Evolutionary conservation across 2,888 invertebrate species (phyloP).

Genomic region (Drosophila meridionalis): DNA sequence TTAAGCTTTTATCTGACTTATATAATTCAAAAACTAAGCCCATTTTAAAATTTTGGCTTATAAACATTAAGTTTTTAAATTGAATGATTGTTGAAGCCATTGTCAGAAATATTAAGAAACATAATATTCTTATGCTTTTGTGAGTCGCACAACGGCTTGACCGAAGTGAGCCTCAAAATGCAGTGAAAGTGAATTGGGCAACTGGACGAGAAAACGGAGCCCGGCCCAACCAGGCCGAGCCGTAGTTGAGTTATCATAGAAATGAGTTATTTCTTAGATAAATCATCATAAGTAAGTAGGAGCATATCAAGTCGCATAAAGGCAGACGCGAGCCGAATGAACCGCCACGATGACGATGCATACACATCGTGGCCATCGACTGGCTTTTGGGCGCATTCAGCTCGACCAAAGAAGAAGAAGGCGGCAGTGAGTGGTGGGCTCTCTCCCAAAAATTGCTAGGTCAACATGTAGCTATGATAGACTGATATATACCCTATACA

Average conservation of each 20-base stretch:
- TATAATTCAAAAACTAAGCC: neutral
- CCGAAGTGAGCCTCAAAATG: neutral
- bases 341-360: neutral
- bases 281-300: slow-evolving; percentile 33
- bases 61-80: neutral
- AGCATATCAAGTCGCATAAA: neutral
- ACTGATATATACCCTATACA: neutral
- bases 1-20: no score
- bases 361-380: neutral
- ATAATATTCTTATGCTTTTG: neutral
- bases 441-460: neutral
- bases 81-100: neutral
- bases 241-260: slow-evolving; percentile 58
- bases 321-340: neutral
- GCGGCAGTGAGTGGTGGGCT: neutral
- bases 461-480: neutral
- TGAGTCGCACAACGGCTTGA: neutral
- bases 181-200: slow-evolving; percentile 21
- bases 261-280: slow-evolving; percentile 61
- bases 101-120: neutral
- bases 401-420: neutral
- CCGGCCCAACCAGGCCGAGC: neutral
- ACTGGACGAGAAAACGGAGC: neutral
- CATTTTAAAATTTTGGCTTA: neutral
- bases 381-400: neutral